A percentile compares a stretch with the other conserved stretches of the same genome.
Evolutionary conservation across 2,888 invertebrate species (phyloP).

Genomic region (Nymphalis c-album): DNA sequence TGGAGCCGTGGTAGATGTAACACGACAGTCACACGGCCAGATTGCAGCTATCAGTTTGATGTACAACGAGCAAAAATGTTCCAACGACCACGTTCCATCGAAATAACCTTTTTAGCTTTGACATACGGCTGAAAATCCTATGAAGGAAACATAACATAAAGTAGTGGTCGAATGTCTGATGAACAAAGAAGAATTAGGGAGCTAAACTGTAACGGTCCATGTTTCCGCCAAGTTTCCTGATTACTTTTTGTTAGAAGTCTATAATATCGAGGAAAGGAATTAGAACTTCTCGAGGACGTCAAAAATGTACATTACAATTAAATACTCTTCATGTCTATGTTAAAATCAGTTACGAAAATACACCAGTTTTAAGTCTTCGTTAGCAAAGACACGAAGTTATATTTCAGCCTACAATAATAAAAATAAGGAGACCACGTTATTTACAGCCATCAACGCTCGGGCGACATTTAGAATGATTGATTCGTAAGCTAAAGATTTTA

Average conservation of each 20-base stretch:
- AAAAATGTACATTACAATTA: not conserved
- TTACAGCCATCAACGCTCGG: conserved; percentile 11
- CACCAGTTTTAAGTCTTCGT: not conserved
- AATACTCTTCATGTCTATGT: not conserved
- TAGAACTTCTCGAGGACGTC: not conserved
- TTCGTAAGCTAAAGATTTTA: conserved; percentile 9
- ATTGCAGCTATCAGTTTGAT: conserved; percentile 32
- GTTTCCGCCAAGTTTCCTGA: conserved; percentile 27
- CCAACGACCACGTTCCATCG: not conserved
- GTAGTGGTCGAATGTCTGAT: not conserved
- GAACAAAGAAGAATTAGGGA: conserved; percentile 28
- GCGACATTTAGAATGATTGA: conserved; percentile 15
- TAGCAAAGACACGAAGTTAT: not conserved
- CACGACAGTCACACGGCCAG: conserved; percentile 28
- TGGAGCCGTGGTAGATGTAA: conserved; percentile 27
- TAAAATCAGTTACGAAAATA: not conserved
- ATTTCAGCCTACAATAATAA: not conserved
- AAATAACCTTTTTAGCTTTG: conserved; percentile 10
- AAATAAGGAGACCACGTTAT: conserved; percentile 15
- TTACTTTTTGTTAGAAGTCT: conserved; percentile 26
- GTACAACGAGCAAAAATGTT: conserved; percentile 11
- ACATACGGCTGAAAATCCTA: conserved; percentile 14
- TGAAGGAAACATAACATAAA: conserved; percentile 3
- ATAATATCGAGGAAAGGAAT: conserved; percentile 16
- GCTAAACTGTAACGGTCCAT: conserved; percentile 26